phyloP scores from a whole-genome alignment of 2,888 invertebrate genomes.

The Penaeus monodon region DNA sequence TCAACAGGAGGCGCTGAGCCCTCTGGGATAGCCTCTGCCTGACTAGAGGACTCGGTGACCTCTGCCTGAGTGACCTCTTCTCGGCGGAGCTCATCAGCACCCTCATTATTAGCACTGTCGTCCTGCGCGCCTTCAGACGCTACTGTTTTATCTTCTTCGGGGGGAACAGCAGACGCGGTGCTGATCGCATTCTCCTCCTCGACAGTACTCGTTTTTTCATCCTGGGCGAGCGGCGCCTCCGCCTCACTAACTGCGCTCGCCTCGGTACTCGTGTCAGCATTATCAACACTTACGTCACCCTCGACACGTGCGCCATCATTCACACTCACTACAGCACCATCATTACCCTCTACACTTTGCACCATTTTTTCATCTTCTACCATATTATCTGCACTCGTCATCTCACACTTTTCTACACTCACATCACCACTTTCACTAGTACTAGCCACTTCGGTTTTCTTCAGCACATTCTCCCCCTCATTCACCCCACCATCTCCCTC shows the following conservation, averaged over 20 bases:
- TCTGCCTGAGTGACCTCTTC: too few species aligned
- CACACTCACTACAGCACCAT: slow-evolving; percentile 6
- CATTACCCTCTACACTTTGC: slow-evolving; percentile 10
- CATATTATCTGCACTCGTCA: background rate
- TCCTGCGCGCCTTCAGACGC: background rate
- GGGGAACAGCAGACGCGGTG: background rate
- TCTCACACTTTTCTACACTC: background rate
- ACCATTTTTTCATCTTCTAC: background rate
- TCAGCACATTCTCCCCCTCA: background rate
- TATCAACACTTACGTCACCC: slow-evolving; percentile 10
- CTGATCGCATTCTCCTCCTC: background rate
- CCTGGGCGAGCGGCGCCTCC: background rate
- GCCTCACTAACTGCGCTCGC: background rate
- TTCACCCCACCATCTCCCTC: slow-evolving; percentile 7
- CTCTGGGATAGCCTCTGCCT: too few species aligned
- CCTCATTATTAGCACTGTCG: slow-evolving; percentile 8
- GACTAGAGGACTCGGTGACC: too few species aligned
- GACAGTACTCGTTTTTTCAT: background rate
- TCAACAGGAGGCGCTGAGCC: background rate
- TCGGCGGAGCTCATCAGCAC: background rate
- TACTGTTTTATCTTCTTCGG: background rate
- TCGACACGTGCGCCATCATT: slow-evolving; percentile 17
- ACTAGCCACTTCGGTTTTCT: background rate
- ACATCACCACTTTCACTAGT: background rate
- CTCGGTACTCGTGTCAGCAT: background rate